Evolutionary conservation across 2,113 vertebrate species (phyloP).

Genomic region (Ceyx cyanopectus): DNA sequence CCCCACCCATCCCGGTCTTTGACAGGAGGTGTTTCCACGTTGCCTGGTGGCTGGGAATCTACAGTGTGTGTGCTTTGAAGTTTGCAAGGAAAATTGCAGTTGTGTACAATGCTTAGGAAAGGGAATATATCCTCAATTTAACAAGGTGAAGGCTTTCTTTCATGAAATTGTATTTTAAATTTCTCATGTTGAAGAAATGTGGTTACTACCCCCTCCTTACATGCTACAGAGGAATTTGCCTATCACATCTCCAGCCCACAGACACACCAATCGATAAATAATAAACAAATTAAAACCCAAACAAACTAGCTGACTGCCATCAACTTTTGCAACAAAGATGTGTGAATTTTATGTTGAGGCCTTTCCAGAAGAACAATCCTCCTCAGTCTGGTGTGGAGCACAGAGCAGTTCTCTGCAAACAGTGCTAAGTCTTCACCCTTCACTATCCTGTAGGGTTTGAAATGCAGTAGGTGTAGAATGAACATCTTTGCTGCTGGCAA

Average conservation of each 20-base stretch:
- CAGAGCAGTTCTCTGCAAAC: neutral
- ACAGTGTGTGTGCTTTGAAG: rapidly evolving
- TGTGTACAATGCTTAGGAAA: neutral
- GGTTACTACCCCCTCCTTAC: neutral
- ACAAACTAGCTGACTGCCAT: neutral
- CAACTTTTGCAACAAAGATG: neutral
- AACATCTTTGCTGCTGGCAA: neutral
- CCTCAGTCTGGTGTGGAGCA: neutral
- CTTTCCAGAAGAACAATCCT: neutral
- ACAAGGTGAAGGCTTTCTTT: neutral
- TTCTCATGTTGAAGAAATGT: neutral
- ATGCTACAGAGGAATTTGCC: neutral
- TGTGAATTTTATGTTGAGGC: neutral
- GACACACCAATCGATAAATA: neutral
- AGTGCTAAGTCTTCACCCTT: neutral
- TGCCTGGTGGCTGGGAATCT: neutral
- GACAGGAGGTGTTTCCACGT: rapidly evolving
- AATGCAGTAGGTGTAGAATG: neutral
- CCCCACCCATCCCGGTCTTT: neutral
- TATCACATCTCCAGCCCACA: neutral
- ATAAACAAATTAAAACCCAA: neutral
- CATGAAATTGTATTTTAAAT: neutral
- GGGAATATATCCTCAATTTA: neutral
- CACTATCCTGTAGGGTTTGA: rapidly evolving
- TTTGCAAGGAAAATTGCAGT: neutral